Conservation (phyloP, 2,113 vertebrate species). For the Mormyrus lacerda region DNA sequence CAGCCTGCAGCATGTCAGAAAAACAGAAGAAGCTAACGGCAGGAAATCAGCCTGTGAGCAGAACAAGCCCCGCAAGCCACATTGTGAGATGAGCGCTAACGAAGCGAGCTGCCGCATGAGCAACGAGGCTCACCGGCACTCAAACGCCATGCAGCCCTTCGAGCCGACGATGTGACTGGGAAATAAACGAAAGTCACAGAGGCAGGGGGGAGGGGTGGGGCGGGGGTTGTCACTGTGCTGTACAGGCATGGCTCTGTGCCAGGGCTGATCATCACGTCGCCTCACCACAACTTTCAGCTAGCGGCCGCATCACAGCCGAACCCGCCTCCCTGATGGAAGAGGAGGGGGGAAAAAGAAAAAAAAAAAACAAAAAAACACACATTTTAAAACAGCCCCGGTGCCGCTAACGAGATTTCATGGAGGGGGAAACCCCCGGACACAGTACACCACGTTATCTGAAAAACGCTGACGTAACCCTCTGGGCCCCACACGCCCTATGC, state of each 20-base stretch:
- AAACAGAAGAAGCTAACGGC: not conserved
- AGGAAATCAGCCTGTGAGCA: not conserved
- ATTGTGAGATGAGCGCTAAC: not conserved
- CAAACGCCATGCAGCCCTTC: not conserved
- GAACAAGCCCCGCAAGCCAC: not conserved
- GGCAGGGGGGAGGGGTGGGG: not conserved
- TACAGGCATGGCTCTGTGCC: not conserved
- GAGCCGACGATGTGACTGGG: not conserved
- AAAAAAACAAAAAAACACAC: not conserved
- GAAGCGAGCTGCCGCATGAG: not conserved
- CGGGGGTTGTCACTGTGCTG: not conserved
- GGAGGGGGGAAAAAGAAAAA: not conserved
- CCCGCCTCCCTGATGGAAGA: not conserved
- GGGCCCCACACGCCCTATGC: not conserved
- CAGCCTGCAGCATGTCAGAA: not conserved
- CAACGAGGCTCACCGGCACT: not conserved
- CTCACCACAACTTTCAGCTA: not conserved
- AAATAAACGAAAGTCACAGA: not conserved
- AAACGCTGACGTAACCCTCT: constrained; percentile 3
- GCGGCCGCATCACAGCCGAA: not conserved
- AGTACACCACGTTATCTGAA: not conserved
- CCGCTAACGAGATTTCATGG: not conserved
- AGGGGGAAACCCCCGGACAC: constrained; percentile 2
- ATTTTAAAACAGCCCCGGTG: not conserved
- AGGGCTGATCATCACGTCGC: not conserved